Conservation (phyloP, 2,888 invertebrate species). For the Drosophila ustulata region DNA sequence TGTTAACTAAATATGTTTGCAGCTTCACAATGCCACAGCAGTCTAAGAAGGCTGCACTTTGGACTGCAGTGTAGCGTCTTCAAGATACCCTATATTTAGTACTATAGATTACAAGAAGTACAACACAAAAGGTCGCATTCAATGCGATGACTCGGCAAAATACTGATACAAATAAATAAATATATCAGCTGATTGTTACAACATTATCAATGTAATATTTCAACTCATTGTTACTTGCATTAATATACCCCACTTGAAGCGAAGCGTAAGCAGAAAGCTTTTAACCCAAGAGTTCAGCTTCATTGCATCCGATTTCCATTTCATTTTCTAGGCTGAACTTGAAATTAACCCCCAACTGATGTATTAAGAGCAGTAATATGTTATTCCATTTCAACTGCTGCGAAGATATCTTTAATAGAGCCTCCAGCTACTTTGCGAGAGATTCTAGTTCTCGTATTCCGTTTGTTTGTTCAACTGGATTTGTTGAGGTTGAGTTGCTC, state of each 20-base stretch:
- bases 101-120: background rate
- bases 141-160: background rate
- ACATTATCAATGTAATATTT: background rate
- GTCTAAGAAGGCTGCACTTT: background rate
- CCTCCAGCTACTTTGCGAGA: slow-evolving; percentile 1
- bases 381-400: background rate
- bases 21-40: background rate
- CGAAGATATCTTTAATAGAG: background rate
- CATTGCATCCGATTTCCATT: slow-evolving; percentile 19
- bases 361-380: background rate
- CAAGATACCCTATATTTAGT: slow-evolving; percentile 2
- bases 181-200: background rate
- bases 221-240: background rate
- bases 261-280: slow-evolving; percentile 2
- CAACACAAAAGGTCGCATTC: background rate
- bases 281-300: slow-evolving; percentile 26
- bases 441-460: background rate
- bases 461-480: slow-evolving; percentile 24
- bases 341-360: slow-evolving; percentile 10
- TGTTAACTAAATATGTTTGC: slow-evolving; percentile 20
- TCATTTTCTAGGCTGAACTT: slow-evolving; percentile 11
- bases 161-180: background rate
- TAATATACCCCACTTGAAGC: background rate
- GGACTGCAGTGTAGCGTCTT: background rate
- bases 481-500: slow-evolving; percentile 18